A percentile compares a stretch with the other conserved stretches of the same genome.
Evolutionary conservation across 2,797 vertebrate species (phyloP).

Genomic region (Pristis pectinata): DNA sequence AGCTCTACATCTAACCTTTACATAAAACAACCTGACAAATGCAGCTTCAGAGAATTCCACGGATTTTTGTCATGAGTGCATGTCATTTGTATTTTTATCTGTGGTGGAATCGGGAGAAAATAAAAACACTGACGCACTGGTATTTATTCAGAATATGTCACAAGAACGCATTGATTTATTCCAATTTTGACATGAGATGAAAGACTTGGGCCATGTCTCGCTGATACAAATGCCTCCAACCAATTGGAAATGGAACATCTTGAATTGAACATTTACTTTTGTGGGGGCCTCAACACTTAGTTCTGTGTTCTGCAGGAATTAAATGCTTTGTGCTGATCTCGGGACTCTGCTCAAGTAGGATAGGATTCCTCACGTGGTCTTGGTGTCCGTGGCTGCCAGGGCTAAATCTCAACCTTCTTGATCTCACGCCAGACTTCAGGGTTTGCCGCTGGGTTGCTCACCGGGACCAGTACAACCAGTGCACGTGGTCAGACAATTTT

Average conservation of each 20-base stretch:
- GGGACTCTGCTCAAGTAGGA: background rate
- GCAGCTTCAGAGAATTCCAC: background rate
- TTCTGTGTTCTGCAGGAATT: background rate
- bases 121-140: background rate
- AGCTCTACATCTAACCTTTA: background rate
- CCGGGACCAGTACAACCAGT: background rate
- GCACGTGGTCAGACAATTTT: background rate
- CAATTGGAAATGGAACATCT: background rate
- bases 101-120: background rate
- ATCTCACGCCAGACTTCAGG: background rate
- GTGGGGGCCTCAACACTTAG: background rate
- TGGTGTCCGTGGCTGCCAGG: background rate
- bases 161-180: background rate
- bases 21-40: background rate
- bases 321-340: background rate
- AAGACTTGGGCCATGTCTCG: background rate
- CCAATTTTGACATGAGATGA: background rate
- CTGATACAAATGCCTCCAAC: background rate
- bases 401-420: background rate
- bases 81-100: constrained; percentile 31
- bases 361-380: background rate
- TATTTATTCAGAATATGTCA: constrained; percentile 18
- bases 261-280: background rate
- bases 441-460: background rate
- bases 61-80: background rate